Evolutionary conservation across 2,888 invertebrate genomes (phyloP).

Genomic region (Netelia melanura): DNA sequence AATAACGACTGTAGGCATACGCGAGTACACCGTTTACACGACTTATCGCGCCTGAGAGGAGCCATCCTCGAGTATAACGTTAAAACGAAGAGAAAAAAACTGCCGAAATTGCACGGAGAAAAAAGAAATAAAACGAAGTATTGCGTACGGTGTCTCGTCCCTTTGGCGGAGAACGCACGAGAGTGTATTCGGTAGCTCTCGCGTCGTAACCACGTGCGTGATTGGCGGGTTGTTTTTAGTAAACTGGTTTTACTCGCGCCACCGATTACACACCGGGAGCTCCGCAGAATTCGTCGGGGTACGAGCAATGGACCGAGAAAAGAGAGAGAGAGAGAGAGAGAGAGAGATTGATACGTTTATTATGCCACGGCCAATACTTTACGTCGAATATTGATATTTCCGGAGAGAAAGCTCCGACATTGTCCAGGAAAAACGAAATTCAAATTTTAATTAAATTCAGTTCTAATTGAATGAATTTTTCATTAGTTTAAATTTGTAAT

Average conservation of each 20-base stretch:
- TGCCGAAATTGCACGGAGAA: constrained; percentile 24
- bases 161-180: constrained; percentile 64
- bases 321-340: constrained; percentile 1
- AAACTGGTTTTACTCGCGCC: constrained; percentile 81
- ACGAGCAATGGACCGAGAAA: constrained; percentile 8
- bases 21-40: constrained; percentile 53
- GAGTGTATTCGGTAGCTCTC: constrained; percentile 80
- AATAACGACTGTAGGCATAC: constrained; percentile 32
- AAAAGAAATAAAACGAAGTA: background rate
- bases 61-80: constrained; percentile 38
- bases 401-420: no score
- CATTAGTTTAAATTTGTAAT: no score
- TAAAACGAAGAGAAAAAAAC: constrained; percentile 58
- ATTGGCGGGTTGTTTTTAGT: constrained; percentile 82
- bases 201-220: constrained; percentile 73
- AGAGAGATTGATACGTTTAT: constrained; percentile 1
- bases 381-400: no score
- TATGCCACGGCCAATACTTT: no score
- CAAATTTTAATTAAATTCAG: no score
- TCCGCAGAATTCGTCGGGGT: constrained; percentile 21
- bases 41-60: constrained; percentile 59
- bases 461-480: no score
- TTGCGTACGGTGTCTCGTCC: constrained; percentile 48
- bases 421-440: no score
- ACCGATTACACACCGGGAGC: constrained; percentile 76